A percentile compares a stretch with the other conserved stretches of the same genome.
Evolutionary conservation across 2,113 vertebrate genomes (phyloP).

Genomic region (Dendrocopos noguchii): DNA sequence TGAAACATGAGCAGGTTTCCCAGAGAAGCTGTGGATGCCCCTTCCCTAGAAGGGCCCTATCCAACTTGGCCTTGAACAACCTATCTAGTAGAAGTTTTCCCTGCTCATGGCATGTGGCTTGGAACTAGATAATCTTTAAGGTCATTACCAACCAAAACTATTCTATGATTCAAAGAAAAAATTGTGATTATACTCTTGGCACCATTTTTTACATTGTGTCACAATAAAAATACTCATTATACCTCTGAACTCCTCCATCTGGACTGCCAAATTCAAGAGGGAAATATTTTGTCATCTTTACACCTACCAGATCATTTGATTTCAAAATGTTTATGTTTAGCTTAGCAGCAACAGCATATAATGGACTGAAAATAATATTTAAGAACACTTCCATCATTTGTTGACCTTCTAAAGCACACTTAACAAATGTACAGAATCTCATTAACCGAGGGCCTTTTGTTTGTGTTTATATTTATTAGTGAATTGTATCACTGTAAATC

Average conservation of each 20-base stretch:
- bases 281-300: slow-evolving; percentile 29
- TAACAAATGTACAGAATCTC: neutral
- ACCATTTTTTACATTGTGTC: neutral
- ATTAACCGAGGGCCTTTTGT: neutral
- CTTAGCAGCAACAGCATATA: neutral
- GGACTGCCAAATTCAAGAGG: neutral
- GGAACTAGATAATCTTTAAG: neutral
- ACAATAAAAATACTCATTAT: neutral
- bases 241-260: neutral
- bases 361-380: neutral
- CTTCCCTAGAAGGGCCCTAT: too few relatives aligned
- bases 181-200: neutral
- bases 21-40: too few relatives aligned
- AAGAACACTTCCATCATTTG: neutral
- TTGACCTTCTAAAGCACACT: neutral
- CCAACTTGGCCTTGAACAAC: neutral
- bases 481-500: neutral
- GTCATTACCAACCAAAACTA: neutral
- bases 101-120: neutral
- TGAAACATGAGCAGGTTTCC: too few relatives aligned
- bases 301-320: neutral
- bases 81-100: neutral
- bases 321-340: neutral
- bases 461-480: neutral
- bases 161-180: neutral